Evolutionary conservation across 1,140 invertebrate species (phyloP).

Genomic region (Steinernema feltiae): DNA sequence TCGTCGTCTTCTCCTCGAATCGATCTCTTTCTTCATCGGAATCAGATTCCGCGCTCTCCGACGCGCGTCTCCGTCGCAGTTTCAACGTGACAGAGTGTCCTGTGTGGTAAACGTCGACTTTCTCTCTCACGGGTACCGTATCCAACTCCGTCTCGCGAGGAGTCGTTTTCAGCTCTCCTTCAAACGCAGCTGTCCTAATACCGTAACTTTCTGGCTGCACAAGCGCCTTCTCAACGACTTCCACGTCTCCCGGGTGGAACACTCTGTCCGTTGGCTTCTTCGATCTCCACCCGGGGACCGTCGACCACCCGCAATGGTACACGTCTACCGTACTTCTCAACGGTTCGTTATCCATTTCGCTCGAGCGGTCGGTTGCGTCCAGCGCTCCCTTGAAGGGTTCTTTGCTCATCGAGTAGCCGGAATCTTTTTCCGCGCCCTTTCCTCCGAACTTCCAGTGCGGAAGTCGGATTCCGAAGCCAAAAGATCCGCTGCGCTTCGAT

Average conservation of each 20-base stretch:
- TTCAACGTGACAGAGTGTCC: constrained; percentile 14
- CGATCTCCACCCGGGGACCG: neutral
- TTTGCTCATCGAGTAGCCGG: neutral
- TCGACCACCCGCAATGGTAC: constrained; percentile 30
- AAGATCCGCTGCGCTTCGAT: neutral
- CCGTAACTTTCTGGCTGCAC: constrained; percentile 15
- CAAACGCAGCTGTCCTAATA: neutral
- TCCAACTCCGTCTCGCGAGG: constrained; percentile 16
- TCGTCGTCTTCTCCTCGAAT: neutral
- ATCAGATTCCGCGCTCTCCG: constrained; percentile 53
- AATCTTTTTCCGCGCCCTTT: neutral
- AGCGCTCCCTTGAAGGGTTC: constrained; percentile 28
- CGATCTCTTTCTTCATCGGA: neutral
- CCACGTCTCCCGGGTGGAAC: constrained; percentile 24
- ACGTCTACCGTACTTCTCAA: constrained; percentile 18
- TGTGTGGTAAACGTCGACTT: constrained; percentile 23
- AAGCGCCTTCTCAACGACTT: constrained; percentile 14
- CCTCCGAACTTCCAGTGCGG: constrained; percentile 6
- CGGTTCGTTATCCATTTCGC: constrained; percentile 30
- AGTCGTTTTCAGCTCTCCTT: constrained; percentile 17
- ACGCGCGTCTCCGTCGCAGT: neutral
- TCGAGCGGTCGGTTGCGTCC: constrained; percentile 22
- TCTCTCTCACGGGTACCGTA: constrained; percentile 18
- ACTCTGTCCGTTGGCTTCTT: constrained; percentile 21
- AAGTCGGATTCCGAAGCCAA: neutral